phyloP scores from a whole-genome alignment of 2,888 invertebrate species.

The Nymphalis c-album region DNA sequence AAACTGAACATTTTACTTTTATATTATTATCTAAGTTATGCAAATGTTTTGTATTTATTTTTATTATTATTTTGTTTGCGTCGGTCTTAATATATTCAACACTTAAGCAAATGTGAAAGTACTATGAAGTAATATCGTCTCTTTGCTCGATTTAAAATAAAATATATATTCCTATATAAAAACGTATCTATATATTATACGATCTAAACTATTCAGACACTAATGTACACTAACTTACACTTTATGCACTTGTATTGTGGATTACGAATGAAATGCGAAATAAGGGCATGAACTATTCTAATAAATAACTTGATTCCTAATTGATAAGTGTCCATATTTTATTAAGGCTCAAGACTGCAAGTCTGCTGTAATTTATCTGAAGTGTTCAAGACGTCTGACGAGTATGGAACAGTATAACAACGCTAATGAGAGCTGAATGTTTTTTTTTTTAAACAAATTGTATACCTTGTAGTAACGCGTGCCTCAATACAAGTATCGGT shows the following conservation, averaged over 20 bases:
- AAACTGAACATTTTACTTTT: too few species aligned
- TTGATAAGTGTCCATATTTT: background rate
- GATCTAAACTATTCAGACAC: background rate
- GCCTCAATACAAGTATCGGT: constrained; percentile 4
- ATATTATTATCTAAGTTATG: too few species aligned
- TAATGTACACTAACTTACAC: background rate
- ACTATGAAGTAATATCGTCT: too few species aligned
- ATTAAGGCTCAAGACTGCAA: background rate
- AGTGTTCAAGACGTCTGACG: background rate
- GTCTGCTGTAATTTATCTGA: background rate
- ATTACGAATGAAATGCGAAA: background rate
- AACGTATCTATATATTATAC: background rate
- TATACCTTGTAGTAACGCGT: background rate
- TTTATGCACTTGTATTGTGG: background rate
- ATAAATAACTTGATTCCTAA: background rate
- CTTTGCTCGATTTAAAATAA: too few species aligned
- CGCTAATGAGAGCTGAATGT: background rate
- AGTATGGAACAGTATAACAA: background rate
- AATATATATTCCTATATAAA: background rate
- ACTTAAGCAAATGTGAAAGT: too few species aligned
- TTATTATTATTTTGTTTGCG: too few species aligned
- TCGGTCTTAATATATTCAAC: too few species aligned
- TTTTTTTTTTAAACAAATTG: background rate
- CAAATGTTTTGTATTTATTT: too few species aligned
- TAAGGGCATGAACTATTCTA: background rate